phyloP scores from a whole-genome alignment of 1,140 invertebrate genomes.

The Lethrus apterus region DNA sequence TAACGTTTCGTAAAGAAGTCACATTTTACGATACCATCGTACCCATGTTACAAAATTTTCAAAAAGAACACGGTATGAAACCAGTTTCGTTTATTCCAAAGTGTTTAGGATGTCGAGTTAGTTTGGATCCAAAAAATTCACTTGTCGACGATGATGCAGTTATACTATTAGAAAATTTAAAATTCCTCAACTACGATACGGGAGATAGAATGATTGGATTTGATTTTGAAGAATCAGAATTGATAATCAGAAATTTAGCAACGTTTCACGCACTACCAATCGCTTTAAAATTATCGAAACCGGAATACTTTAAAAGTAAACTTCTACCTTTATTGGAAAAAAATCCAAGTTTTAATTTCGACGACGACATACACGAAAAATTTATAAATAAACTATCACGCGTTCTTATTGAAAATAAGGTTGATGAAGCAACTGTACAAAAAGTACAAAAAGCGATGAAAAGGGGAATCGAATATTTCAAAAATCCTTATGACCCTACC shows the following conservation, averaged over 20 bases:
- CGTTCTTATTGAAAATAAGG: slow-evolving; percentile 29
- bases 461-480: neutral
- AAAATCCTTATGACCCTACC: slow-evolving; percentile 1
- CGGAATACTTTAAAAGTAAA: slow-evolving; percentile 41
- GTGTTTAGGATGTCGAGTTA: slow-evolving; percentile 27
- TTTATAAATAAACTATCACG: slow-evolving; percentile 31
- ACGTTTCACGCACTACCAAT: slow-evolving; percentile 40
- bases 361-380: slow-evolving; percentile 24
- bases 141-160: slow-evolving; percentile 33
- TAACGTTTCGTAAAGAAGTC: slow-evolving; percentile 49
- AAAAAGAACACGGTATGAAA: slow-evolving; percentile 40
- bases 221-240: slow-evolving; percentile 35
- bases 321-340: slow-evolving; percentile 32
- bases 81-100: slow-evolving; percentile 8
- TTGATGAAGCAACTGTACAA: slow-evolving; percentile 25
- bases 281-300: slow-evolving; percentile 37
- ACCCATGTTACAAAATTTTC: slow-evolving; percentile 42
- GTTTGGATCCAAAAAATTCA: slow-evolving; percentile 17
- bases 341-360: slow-evolving; percentile 27
- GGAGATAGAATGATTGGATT: slow-evolving; percentile 33
- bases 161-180: slow-evolving; percentile 41
- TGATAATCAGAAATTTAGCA: slow-evolving; percentile 36
- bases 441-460: slow-evolving; percentile 20
- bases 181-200: slow-evolving; percentile 30
- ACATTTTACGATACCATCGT: slow-evolving; percentile 44